Conservation (phyloP, 2,797 vertebrate genomes). For the Pangasius sanitwongsei region DNA sequence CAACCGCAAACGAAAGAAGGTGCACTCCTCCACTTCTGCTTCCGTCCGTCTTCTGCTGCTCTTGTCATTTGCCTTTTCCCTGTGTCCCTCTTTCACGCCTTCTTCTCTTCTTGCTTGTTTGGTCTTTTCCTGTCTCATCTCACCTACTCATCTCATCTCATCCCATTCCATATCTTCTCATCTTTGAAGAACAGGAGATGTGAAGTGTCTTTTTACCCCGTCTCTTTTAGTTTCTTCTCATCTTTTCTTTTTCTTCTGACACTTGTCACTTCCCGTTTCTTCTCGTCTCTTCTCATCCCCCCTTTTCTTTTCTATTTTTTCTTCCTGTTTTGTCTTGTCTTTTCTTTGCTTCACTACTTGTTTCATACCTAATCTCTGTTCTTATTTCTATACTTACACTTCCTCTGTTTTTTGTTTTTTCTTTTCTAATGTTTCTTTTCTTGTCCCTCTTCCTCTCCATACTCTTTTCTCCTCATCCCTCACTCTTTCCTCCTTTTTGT, state of each 20-base stretch:
- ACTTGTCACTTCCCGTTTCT: not conserved
- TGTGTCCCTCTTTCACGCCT: not conserved
- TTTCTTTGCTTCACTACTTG: not conserved
- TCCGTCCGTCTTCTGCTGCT: not conserved
- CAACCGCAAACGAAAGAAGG: conserved; percentile 90
- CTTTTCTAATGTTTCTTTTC: not conserved
- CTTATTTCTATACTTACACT: not conserved
- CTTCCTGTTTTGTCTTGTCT: not conserved
- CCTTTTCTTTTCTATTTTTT: not conserved
- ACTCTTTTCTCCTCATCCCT: not conserved
- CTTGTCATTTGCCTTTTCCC: not conserved
- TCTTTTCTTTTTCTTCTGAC: not conserved
- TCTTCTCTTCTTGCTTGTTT: not conserved
- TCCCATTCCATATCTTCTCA: not conserved
- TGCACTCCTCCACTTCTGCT: conserved; percentile 51
- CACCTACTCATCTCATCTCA: not conserved
- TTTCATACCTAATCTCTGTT: not conserved
- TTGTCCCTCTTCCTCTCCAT: not conserved
- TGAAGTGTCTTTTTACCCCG: not conserved
- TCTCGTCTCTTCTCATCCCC: not conserved
- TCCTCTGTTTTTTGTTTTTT: not conserved
- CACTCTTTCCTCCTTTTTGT: not conserved
- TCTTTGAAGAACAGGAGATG: not conserved
- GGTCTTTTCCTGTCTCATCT: not conserved
- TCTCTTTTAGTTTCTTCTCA: not conserved